Conservation (phyloP, 2,888 invertebrate species). For the Acanthacorydalis orientalis region DNA sequence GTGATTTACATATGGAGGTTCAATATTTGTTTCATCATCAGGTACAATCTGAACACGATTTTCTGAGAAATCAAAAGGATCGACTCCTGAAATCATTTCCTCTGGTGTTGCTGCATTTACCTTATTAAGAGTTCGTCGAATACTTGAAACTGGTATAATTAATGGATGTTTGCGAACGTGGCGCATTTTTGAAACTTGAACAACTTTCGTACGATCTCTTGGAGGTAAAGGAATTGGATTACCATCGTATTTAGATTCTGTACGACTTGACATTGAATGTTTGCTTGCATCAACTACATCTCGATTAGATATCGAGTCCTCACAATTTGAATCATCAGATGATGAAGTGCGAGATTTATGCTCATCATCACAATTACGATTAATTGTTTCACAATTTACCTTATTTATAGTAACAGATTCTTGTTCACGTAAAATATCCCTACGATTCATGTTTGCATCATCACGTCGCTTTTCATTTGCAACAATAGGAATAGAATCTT, state of each 20-base stretch:
- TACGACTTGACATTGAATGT: neutral
- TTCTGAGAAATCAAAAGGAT: slow-evolving; percentile 19
- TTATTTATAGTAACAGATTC: neutral
- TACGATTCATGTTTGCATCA: neutral
- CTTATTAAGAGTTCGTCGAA: slow-evolving; percentile 43
- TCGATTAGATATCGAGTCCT: neutral
- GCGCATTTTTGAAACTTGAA: slow-evolving; percentile 46
- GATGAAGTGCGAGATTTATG: neutral
- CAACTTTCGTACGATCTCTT: slow-evolving; percentile 46
- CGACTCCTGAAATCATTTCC: slow-evolving; percentile 15
- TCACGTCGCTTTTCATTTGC: neutral
- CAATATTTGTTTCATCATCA: slow-evolving; percentile 7
- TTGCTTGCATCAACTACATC: neutral
- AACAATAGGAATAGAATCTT: no score
- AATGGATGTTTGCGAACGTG: slow-evolving; percentile 71
- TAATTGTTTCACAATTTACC: neutral
- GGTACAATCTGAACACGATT: slow-evolving; percentile 11
- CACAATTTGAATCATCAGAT: slow-evolving; percentile 5
- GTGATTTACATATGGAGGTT: slow-evolving; percentile 11
- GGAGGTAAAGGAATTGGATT: slow-evolving; percentile 70
- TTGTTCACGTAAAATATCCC: no score
- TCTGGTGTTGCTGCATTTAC: slow-evolving; percentile 29
- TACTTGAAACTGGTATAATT: slow-evolving; percentile 49
- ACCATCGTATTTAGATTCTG: slow-evolving; percentile 12
- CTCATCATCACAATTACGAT: no score